Evolutionary conservation across 1,140 invertebrate genomes (phyloP).

Genomic region (Drosophila lacteicornis): DNA sequence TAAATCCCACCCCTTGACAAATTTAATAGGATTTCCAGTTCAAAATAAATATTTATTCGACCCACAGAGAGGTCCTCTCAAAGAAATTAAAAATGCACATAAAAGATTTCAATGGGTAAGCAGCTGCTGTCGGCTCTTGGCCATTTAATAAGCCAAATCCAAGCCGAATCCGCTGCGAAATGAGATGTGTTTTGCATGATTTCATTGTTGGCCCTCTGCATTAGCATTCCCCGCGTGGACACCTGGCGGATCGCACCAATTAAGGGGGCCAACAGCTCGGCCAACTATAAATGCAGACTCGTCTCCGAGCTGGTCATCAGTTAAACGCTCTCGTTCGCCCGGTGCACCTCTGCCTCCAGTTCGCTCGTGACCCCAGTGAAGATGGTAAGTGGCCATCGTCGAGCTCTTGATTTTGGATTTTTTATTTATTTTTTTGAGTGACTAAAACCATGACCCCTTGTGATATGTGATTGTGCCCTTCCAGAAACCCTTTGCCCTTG

Average conservation of each 20-base stretch:
- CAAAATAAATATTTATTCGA: conserved; percentile 1
- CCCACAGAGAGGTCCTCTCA: neutral
- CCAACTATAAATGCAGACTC: conserved; percentile 66
- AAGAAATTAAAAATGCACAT: conserved; percentile 33
- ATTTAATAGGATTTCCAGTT: conserved; percentile 1
- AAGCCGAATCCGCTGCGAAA: conserved; percentile 37
- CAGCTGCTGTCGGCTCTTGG: conserved; percentile 3
- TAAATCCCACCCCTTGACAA: neutral
- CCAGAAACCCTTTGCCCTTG: conserved; percentile 57
- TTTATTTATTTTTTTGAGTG: conserved; percentile 23
- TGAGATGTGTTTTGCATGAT: conserved; percentile 73
- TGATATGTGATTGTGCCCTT: neutral
- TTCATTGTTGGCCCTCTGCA: conserved; percentile 68
- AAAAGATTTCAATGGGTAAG: conserved; percentile 17
- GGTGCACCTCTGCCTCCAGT: conserved; percentile 57
- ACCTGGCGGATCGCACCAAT: conserved; percentile 42
- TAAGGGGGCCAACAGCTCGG: conserved; percentile 16
- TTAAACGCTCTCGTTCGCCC: conserved; percentile 67
- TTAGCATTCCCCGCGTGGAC: conserved; percentile 53
- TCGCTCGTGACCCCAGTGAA: conserved; percentile 55
- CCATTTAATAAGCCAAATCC: conserved; percentile 54
- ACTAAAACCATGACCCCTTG: neutral
- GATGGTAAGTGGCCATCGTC: conserved; percentile 65
- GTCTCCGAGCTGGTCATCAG: conserved; percentile 54
- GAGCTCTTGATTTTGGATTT: neutral